These are phyloP conservation scores for Galeruca laticollis DNA, from an alignment of 2,888 invertebrate species.

Conservation along the genomic window DNA sequence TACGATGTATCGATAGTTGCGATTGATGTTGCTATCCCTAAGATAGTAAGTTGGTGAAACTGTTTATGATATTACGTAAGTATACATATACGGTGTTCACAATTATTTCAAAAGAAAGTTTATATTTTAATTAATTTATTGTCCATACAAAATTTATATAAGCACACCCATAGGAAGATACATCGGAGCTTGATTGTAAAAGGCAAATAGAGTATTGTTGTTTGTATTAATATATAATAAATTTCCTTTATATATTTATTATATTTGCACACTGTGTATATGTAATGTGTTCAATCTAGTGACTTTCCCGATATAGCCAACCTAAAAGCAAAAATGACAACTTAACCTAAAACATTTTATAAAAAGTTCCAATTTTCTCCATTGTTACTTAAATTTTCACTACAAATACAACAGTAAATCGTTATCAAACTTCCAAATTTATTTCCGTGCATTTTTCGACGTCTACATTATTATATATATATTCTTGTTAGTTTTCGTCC, in stretches of 20 bases:
- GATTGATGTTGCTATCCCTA: too few species aligned
- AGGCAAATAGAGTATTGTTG: neutral
- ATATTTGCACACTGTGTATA: too few species aligned
- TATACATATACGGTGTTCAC: neutral
- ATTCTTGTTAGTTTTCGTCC: neutral
- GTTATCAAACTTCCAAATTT: neutral
- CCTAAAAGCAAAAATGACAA: conserved; percentile 20
- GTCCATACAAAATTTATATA: too few species aligned
- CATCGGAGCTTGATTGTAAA: too few species aligned
- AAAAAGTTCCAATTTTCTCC: neutral
- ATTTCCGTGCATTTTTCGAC: neutral
- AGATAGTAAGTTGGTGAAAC: neutral
- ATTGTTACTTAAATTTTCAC: neutral
- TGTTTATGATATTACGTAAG: neutral
- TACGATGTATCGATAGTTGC: too few species aligned
- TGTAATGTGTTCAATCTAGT: conserved; percentile 26
- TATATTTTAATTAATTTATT: too few species aligned
- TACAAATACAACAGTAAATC: neutral
- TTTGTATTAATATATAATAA: neutral
- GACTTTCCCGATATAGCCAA: conserved; percentile 38
- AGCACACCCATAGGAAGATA: too few species aligned
- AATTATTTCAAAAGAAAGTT: too few species aligned
- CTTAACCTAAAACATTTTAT: neutral
- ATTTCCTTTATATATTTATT: neutral
- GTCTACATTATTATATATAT: neutral